Evolutionary conservation across 1,140 invertebrate species (phyloP), one percentile per base, ranked within the genome.

Genomic region (Leptonema lineaticorne): DNA sequence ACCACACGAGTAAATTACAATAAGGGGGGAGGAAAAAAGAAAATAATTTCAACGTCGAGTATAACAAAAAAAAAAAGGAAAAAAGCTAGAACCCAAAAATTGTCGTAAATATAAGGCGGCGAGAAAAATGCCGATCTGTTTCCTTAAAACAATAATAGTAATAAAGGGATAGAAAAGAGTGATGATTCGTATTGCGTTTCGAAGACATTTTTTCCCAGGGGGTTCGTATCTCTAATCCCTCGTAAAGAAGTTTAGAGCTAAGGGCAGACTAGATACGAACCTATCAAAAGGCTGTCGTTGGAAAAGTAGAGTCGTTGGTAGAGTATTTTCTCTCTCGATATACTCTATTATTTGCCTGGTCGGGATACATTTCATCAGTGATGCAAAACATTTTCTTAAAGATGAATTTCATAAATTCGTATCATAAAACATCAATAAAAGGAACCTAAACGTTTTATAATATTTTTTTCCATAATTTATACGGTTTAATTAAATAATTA

Each of bases 281-380:
- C 57, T 59, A 59, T 59, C 57, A 59, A 59, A 59, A 59, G 57
- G 30, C 57, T 59, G 57, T 59, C 57, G 33, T 59, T 59, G 28
- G 57, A 33, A n/a, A 59, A 59, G 57, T 33, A 59, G 57, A 29
- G 57, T 59, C 30, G 57, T 59, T 59, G 50, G 50, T 24, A 53
- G 50, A 26, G 50, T 53, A 24, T 53, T 53, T 53, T 53, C 50
- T 59, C 16, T 59, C 57, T 59, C 57, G 57, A 59, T 59, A 37
- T n/a, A n/a, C n/a, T n/a, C 57, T 37, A 59, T 59, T 59, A 53
- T 53, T 53, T 22, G 20, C 5, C 27, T 9, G 50, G 1, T 2
- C 50, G 20, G 50, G 46, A 48, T 48, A 48, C 20, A 18, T 24
- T 9, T 14, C 22, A 53, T 26, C 50, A 53, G 50, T 9, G 50